Percentiles rank a stretch among this genome's conserved stretches.
phyloP scores from a whole-genome alignment of 2,113 vertebrate genomes.

The Puntigrus tetrazona region DNA sequence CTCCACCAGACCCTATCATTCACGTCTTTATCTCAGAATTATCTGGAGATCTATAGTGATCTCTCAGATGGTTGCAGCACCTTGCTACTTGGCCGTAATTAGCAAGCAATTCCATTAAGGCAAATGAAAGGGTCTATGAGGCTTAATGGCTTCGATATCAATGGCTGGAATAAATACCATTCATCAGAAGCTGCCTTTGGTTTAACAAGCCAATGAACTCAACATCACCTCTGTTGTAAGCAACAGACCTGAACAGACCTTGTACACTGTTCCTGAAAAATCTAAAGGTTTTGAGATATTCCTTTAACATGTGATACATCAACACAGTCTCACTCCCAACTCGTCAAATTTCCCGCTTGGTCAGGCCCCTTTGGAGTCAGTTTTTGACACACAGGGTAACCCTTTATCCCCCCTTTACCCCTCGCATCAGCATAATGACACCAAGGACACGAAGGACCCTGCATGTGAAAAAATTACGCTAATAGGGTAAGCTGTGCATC shows the following conservation, averaged over 20 bases:
- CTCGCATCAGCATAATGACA: too few relatives aligned
- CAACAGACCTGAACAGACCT: too few relatives aligned
- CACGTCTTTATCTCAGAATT: background rate
- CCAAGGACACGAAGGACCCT: too few relatives aligned
- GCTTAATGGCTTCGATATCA: conserved; percentile 32
- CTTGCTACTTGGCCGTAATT: conserved; percentile 8
- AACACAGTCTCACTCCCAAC: too few relatives aligned
- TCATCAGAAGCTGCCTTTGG: background rate
- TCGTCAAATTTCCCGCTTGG: too few relatives aligned
- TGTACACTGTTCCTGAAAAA: background rate
- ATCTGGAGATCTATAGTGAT: conserved; percentile 5
- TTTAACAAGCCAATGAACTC: background rate
- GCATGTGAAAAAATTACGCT: too few relatives aligned
- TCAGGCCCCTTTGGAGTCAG: too few relatives aligned
- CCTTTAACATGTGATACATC: background rate
- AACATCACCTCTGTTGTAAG: background rate
- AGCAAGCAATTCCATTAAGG: background rate
- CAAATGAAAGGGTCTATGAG: conserved; percentile 21
- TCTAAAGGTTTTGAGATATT: background rate
- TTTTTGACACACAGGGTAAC: too few relatives aligned
- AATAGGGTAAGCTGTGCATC: too few relatives aligned
- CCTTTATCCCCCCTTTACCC: too few relatives aligned
- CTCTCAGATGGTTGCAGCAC: conserved; percentile 19
- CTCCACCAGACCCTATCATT: background rate
- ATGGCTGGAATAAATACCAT: conserved; percentile 33